phyloP scores from a whole-genome alignment of 2,888 invertebrate genomes.

The Polymixis lichenea region DNA sequence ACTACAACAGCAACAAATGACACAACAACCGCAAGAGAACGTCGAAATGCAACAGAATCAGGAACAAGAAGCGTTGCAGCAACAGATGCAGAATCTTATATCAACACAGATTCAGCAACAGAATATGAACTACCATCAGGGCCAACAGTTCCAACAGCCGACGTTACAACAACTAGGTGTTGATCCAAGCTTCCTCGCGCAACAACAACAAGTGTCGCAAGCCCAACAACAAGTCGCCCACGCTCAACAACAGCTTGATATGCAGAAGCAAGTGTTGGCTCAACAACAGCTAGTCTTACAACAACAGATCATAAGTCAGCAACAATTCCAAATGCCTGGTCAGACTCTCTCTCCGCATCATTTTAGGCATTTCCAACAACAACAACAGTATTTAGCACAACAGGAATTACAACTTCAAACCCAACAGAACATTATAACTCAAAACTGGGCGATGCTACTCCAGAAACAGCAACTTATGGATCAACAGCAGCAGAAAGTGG shows the following conservation, averaged over 20 bases:
- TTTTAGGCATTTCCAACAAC: slow-evolving; percentile 82
- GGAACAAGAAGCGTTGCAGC: slow-evolving; percentile 73
- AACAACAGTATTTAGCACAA: slow-evolving; percentile 89
- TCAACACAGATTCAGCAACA: slow-evolving; percentile 82
- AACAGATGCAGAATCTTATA: slow-evolving; percentile 81
- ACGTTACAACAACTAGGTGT: slow-evolving; percentile 75
- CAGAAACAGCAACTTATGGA: slow-evolving; percentile 89
- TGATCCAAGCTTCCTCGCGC: slow-evolving; percentile 82
- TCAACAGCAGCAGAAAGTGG: slow-evolving; percentile 89
- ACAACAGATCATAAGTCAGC: slow-evolving; percentile 87
- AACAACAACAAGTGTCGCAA: slow-evolving; percentile 87
- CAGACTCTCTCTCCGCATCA: slow-evolving; percentile 88
- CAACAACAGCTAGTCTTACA: slow-evolving; percentile 88
- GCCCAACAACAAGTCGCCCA: slow-evolving; percentile 86
- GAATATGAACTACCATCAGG: slow-evolving; percentile 78
- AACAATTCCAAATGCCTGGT: slow-evolving; percentile 85
- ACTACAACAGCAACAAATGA: slow-evolving; percentile 67
- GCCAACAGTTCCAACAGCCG: slow-evolving; percentile 81
- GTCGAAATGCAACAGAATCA: slow-evolving; percentile 73
- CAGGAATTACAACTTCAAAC: slow-evolving; percentile 89
- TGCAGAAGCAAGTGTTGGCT: slow-evolving; percentile 87
- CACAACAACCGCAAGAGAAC: slow-evolving; percentile 73
- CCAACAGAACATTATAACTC: slow-evolving; percentile 90
- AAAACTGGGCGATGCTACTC: slow-evolving; percentile 88
- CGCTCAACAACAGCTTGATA: slow-evolving; percentile 86